Evolutionary conservation across 2,797 vertebrate genomes (phyloP), one percentile per base, ranked within the genome.

Genomic region (Trachops cirrhosus): DNA sequence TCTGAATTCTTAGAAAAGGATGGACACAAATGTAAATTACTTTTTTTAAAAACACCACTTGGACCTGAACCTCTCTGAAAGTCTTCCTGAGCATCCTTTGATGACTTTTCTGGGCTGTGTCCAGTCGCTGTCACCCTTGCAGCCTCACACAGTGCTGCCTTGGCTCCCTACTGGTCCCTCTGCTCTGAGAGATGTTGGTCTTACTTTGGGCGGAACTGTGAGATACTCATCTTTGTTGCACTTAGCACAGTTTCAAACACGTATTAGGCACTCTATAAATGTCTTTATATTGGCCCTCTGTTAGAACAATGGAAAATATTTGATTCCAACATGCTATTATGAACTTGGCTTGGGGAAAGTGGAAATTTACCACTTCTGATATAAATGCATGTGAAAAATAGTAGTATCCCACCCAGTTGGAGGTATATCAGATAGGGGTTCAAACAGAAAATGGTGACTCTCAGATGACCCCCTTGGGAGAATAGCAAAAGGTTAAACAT

Each of bases 261-360:
- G 57, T 6, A 34, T 59, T 64, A 71, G 32, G 50, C 6, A 84
- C 73, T 70, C n/a, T 22, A 50, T 50, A 89, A 62, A 74, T 88
- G 68, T 82, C 32, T 88, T 93, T 68, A 87, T 85, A 54, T 64
- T 85, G n/a, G 22, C 73, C 80, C n/a, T 92, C 10, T 74, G 77
- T 73, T 96, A 86, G 44, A 85, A 82, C 37, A 68, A 82, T 71
- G 78, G 67, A 93, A 97, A 93, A 86, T 37, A 84, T 68, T 77
- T 90, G 15, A 85, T 91, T 86, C 21, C n/a, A 82, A 39, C 7
- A 68, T 86, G 57, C 9, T 62, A 5, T 79, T 89, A 41, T 80
- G 44, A 77, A 18, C 59, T 86, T 77, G 73, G 64, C n/a, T 78
- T 79, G 37, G 77, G 68, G 32, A 18, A 96, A 90, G 22, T 82